These are phyloP conservation scores for Sarcophaga carnaria DNA, from an alignment of 2,888 invertebrate genomes.

Conservation along the genomic window DNA sequence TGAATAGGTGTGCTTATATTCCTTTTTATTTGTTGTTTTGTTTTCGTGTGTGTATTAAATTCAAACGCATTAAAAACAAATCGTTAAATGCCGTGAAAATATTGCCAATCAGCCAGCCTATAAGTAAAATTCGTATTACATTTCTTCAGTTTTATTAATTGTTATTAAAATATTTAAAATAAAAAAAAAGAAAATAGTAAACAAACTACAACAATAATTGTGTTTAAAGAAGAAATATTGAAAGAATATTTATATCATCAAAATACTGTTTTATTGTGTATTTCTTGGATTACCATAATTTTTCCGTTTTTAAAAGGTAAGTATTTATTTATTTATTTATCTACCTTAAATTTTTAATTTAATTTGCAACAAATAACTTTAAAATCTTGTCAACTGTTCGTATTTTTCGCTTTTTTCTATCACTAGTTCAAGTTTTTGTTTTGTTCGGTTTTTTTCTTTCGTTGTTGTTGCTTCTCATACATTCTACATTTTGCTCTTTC, in stretches of 20 bases:
- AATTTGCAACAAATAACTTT: background rate
- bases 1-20: conserved; percentile 55
- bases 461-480: conserved; percentile 7
- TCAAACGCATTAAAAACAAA: conserved; percentile 3
- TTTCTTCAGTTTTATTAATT: no score
- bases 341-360: background rate
- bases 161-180: no score
- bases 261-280: conserved; percentile 45
- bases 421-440: conserved; percentile 58
- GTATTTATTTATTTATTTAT: conserved; percentile 11
- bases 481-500: background rate
- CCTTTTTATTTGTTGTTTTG: conserved; percentile 14
- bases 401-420: background rate
- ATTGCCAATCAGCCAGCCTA: conserved; percentile 5
- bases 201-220: background rate
- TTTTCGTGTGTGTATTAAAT: conserved; percentile 3
- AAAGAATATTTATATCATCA: conserved; percentile 7
- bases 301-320: conserved; percentile 28
- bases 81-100: conserved; percentile 38
- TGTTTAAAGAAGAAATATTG: background rate
- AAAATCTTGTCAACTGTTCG: conserved; percentile 62
- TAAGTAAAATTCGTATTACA: background rate
- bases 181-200: background rate
- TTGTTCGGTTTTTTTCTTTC: conserved; percentile 46
- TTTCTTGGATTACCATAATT: conserved; percentile 32